Evolutionary conservation across 2,797 vertebrate species (phyloP), one percentile per base, ranked within the genome.

Genomic region (Karalla daura): DNA sequence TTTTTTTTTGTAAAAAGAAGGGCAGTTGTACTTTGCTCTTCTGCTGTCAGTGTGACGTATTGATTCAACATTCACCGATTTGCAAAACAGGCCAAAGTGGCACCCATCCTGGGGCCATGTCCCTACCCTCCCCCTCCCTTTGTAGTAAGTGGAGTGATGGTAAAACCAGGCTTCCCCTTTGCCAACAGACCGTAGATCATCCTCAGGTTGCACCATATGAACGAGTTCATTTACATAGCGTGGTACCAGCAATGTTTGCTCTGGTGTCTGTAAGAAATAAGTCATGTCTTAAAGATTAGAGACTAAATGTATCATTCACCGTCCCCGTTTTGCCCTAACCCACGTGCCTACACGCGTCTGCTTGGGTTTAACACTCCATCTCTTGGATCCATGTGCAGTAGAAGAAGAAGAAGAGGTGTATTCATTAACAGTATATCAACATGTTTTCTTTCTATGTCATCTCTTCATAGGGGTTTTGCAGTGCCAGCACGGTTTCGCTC

Each of bases 401-500:
- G 20, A n/a, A 37, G 13, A 7, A 5, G 12, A 17, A 20, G 3
- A 28, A 23, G 7, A 13, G 43, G 27, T 46, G 18, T 36, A 13
- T 0, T 20, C 27, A 11, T 24, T 35, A 20, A n/a, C 18, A 30
- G 11, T 23, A 13, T 12, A 20, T 50, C 4, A 5, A 5, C 10
- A 43, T n/a, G 15, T 5, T 39, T 40, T 54, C 36, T 40, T 54
- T 33, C 18, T 61, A 21, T 20, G 3, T 39, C 65, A 10, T 76
- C 15, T 85, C 60, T 76, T 25, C 75, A 15, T 61, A 99, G 97
- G 92, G 51, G 51, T 84, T 86, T 56, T 94, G 92, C 83, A 84
- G 84, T 24, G 88, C 94, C 69, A 95, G 89, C 90, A 95, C 97
- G 0, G 95, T 97, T 50, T 96, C 96, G 5, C 93, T 98, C 63